A percentile compares a stretch with the other conserved stretches of the same genome.
These are phyloP conservation scores for Heliconius himera DNA, from an alignment of 1,140 invertebrate genomes.

Conservation along the genomic window DNA sequence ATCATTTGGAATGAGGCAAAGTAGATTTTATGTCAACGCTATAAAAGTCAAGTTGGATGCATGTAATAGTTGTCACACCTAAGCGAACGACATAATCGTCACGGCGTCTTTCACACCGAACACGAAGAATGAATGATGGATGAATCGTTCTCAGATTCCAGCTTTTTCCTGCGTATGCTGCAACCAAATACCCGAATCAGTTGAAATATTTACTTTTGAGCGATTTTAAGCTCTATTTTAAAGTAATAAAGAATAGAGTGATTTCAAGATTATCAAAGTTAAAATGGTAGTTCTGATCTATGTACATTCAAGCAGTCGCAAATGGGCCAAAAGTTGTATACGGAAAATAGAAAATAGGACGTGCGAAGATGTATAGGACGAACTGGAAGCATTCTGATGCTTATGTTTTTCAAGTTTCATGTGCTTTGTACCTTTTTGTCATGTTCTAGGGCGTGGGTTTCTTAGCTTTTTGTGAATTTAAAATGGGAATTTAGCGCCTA, in stretches of 20 bases:
- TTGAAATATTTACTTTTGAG: conserved; percentile 1
- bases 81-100: conserved; percentile 71
- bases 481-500: neutral
- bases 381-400: conserved; percentile 45
- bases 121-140: conserved; percentile 74
- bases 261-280: conserved; percentile 12
- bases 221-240: conserved; percentile 44
- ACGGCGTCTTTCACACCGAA: conserved; percentile 73
- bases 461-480: neutral
- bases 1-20: conserved; percentile 46
- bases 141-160: conserved; percentile 67
- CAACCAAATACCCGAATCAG: conserved; percentile 42
- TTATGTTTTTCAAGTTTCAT: conserved; percentile 18
- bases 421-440: conserved; percentile 19
- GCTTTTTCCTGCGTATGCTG: conserved; percentile 68
- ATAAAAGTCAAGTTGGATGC: conserved; percentile 47
- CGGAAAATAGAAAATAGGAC: conserved; percentile 55
- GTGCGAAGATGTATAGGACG: conserved; percentile 51
- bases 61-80: conserved; percentile 51
- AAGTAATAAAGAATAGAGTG: conserved; percentile 17
- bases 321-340: conserved; percentile 73
- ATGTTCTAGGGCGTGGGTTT: conserved; percentile 3
- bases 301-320: conserved; percentile 66
- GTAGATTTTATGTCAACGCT: conserved; percentile 51
- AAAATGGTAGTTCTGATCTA: conserved; percentile 53